Evolutionary conservation across 2,888 invertebrate genomes (phyloP).

Genomic region (Nomada flava): DNA sequence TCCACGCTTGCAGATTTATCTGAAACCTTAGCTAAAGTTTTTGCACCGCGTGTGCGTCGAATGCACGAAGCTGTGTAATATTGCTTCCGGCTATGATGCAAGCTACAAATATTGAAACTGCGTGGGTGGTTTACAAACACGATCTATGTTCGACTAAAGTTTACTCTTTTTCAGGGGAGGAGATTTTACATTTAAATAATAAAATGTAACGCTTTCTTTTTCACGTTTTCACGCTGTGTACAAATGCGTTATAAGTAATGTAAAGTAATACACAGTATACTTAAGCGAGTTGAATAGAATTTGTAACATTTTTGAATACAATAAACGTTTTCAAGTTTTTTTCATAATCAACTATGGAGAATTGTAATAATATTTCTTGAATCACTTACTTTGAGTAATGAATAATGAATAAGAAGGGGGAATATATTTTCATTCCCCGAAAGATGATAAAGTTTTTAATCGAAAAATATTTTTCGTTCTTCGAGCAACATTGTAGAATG

Average conservation of each 20-base stretch:
- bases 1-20: background rate
- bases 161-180: background rate
- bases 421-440: too few species aligned
- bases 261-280: too few species aligned
- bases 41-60: background rate
- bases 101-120: slow-evolving; percentile 24
- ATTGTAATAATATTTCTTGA: too few species aligned
- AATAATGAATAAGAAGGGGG: too few species aligned
- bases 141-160: background rate
- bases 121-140: background rate
- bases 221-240: background rate
- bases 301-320: too few species aligned
- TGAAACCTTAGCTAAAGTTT: slow-evolving; percentile 6
- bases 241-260: background rate
- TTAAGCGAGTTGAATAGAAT: too few species aligned
- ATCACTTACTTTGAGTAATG: too few species aligned
- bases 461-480: too few species aligned
- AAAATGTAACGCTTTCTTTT: background rate
- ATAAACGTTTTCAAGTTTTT: too few species aligned
- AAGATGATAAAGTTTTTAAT: too few species aligned
- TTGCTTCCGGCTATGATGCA: background rate
- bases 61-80: slow-evolving; percentile 19
- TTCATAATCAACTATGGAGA: too few species aligned
- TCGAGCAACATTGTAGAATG: too few species aligned
- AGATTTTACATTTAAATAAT: background rate